These are phyloP conservation scores for Sesia bembeciformis DNA, from an alignment of 2,888 invertebrate genomes.

Conservation along the genomic window DNA sequence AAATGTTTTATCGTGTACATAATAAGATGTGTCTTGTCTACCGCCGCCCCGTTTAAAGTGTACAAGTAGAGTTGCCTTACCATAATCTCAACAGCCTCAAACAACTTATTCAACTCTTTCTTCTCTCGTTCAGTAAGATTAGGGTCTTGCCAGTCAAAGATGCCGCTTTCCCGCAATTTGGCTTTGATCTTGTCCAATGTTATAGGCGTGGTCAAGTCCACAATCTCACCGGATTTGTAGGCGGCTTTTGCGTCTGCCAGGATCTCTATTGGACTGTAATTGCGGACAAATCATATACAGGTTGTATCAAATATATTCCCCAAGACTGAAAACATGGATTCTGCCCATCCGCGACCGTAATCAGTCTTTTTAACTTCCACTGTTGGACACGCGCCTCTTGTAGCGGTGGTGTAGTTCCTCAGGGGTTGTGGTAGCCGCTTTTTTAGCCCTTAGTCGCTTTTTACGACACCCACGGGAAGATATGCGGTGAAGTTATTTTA, in stretches of 20 bases:
- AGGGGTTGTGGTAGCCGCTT: too few relatives aligned
- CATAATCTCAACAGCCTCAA: constrained; percentile 54
- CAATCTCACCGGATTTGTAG: constrained; percentile 38
- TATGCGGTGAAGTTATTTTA: too few relatives aligned
- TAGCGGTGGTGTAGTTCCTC: too few relatives aligned
- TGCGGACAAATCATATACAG: background rate
- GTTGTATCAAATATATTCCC: background rate
- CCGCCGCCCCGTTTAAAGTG: too few relatives aligned
- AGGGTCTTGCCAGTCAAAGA: constrained; percentile 29
- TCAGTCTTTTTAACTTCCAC: too few relatives aligned
- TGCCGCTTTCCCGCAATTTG: constrained; percentile 38
- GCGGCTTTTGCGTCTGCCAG: constrained; percentile 19
- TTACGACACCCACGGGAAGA: too few relatives aligned
- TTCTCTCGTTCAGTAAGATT: constrained; percentile 32
- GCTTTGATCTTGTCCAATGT: constrained; percentile 41
- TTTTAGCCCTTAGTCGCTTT: too few relatives aligned
- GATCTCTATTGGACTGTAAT: background rate
- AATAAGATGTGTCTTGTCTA: too few relatives aligned
- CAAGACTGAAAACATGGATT: too few relatives aligned
- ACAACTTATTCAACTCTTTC: constrained; percentile 47
- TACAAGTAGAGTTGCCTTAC: constrained; percentile 17
- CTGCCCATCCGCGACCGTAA: too few relatives aligned
- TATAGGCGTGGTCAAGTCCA: constrained; percentile 27
- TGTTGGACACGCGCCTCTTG: too few relatives aligned
- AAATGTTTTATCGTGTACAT: too few relatives aligned